Base-by-base conservation (phyloP, 2,888 invertebrate genomes). In the Tenthredo scrophulariae region DNA sequence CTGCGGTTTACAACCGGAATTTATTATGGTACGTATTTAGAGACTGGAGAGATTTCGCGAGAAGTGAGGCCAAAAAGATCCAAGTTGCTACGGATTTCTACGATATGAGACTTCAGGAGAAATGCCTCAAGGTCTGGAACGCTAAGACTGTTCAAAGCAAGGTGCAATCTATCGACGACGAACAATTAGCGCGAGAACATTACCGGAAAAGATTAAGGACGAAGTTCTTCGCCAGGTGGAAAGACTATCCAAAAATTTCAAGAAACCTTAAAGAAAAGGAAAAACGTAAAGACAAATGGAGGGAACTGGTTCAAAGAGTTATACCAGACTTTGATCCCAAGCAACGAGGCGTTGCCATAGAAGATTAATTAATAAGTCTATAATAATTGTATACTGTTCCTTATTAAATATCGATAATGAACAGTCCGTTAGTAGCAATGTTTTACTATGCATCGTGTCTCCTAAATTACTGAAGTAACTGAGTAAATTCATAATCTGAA, bases 11-110 rank as follows among this genome's bases (percentile, higher is more conserved):
- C 84, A 86, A 89, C 2, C 88, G 87, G 75, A 92, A 91, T 85
- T 85, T 93, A 67, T 74, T 90, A 43, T 86, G 86, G 85, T 86
- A 86, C 6, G 77, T 80, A 0, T 90, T 93, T 18, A 85, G 54
- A 33, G 77, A 88, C 22, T 93, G 92, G 93, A 88, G 86, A 74
- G 67, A 86, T 2, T 43, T 86, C 4, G 85, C 87, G 0, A 87
- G 85, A 33, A 86, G 89, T 40, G 87, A 85, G n/a, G 90, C 85
- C 10, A 93, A 95, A 87, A 95, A 96, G 91, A 94, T 94, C 89
- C 96, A 96, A 93, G 96, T 96, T 0, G 97, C 97, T 3, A 94
- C 95, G 84, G 97, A 97, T 91, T 96, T 96, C 92, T 95, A 95
- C 88, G 96, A 97, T 86, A 93, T 96, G 85, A 95, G 95, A 87